Evolutionary conservation across 2,888 invertebrate genomes (phyloP).

Genomic region (Tridacna crocea): DNA sequence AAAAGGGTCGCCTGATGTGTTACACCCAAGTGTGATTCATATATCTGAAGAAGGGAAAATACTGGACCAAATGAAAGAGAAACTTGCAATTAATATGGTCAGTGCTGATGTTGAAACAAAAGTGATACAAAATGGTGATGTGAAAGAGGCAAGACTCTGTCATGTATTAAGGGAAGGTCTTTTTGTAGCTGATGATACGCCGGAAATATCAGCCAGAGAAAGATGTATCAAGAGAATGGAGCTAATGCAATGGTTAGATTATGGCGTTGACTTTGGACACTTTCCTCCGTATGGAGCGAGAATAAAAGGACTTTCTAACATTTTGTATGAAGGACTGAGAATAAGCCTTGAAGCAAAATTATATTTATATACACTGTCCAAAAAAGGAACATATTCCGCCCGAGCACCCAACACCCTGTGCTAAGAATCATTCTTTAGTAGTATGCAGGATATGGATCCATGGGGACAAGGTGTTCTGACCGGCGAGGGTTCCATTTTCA

Average conservation of each 20-base stretch:
- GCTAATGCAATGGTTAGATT: slow-evolving; percentile 20
- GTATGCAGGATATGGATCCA: slow-evolving; percentile 53
- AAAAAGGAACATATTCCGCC: slow-evolving; percentile 46
- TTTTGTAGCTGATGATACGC: slow-evolving; percentile 31
- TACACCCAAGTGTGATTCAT: slow-evolving; percentile 18
- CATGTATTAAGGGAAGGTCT: slow-evolving; percentile 22
- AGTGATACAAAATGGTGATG: slow-evolving; percentile 20
- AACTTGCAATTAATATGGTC: slow-evolving; percentile 15
- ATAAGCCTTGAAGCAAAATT: slow-evolving; percentile 30
- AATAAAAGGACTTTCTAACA: slow-evolving; percentile 30
- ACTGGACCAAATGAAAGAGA: slow-evolving; percentile 33
- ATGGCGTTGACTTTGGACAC: slow-evolving; percentile 31
- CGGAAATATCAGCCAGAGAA: slow-evolving; percentile 14
- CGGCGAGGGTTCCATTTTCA: too few relatives aligned
- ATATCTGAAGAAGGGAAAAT: slow-evolving; percentile 34
- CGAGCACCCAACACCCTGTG: slow-evolving; percentile 45
- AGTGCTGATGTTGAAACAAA: slow-evolving; percentile 7
- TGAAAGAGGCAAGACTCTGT: slow-evolving; percentile 27
- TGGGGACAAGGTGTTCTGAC: slow-evolving; percentile 46
- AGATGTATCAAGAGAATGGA: slow-evolving; percentile 23
- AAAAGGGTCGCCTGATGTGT: background rate
- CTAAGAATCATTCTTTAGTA: slow-evolving; percentile 36
- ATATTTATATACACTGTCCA: slow-evolving; percentile 34
- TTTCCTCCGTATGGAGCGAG: slow-evolving; percentile 30
- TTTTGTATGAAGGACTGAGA: slow-evolving; percentile 32